Conservation (phyloP, 92 coral and sea anemone species). For the Virgularia gustaviana region DNA sequence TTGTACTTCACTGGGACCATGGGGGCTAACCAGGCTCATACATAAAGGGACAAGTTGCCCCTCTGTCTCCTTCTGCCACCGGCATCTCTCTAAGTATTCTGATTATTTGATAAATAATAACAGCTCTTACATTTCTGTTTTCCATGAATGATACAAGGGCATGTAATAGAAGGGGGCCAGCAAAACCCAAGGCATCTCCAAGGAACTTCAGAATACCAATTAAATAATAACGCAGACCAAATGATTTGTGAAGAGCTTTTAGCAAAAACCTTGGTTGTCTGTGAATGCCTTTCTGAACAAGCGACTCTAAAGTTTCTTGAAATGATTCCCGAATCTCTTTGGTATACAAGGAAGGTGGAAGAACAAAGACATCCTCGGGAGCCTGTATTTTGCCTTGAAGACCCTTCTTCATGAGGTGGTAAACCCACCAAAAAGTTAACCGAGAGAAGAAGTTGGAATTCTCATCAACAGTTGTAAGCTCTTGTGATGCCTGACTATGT, state of each 20-base stretch:
- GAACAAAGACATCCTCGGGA: constrained; percentile 67
- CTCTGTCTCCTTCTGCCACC: too few relatives aligned
- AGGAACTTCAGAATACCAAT: constrained; percentile 75
- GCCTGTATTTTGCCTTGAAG: constrained; percentile 59
- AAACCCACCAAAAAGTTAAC: constrained; percentile 88
- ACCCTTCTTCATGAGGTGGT: constrained; percentile 73
- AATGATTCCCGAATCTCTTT: constrained; percentile 57
- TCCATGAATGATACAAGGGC: constrained; percentile 97
- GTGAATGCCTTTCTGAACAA: background rate
- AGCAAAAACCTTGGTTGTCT: constrained; percentile 56
- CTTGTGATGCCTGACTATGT: constrained; percentile 53
- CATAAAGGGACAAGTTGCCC: too few relatives aligned
- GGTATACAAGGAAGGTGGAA: constrained; percentile 74
- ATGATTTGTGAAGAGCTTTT: constrained; percentile 77
- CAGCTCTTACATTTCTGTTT: constrained; percentile 62
- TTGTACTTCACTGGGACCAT: background rate
- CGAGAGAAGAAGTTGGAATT: constrained; percentile 66
- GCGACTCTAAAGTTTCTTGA: constrained; percentile 25
- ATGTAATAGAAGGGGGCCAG: constrained; percentile 91
- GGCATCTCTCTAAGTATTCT: too few relatives aligned
- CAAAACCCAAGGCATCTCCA: constrained; percentile 88
- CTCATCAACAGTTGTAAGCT: constrained; percentile 77
- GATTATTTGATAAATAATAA: background rate
- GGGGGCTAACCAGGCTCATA: too few relatives aligned
- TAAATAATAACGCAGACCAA: constrained; percentile 88